Conservation (phyloP, 2,797 vertebrate species). For the Sandelia bainsii region DNA sequence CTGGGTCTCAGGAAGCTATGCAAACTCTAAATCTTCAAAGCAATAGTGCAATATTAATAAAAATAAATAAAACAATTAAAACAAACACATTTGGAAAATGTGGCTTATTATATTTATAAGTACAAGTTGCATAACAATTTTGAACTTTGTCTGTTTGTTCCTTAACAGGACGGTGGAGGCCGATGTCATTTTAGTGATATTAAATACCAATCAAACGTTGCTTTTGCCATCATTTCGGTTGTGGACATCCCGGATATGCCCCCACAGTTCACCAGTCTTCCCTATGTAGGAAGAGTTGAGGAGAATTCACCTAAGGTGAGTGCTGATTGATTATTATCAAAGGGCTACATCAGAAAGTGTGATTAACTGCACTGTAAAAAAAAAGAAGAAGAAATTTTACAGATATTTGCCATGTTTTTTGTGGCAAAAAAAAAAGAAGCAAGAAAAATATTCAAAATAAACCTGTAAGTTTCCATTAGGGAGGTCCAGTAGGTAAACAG, state of each 20-base stretch:
- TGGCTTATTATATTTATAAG: background rate
- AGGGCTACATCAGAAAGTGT: background rate
- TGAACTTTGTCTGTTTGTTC: constrained; percentile 33
- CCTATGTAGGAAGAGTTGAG: constrained; percentile 73
- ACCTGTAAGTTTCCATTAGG: too few species aligned
- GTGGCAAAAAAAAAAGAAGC: too few species aligned
- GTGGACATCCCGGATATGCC: constrained; percentile 86
- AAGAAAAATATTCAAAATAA: too few species aligned
- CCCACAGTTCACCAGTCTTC: constrained; percentile 86
- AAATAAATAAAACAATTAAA: too few species aligned
- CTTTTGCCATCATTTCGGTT: constrained; percentile 85
- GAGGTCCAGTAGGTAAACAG: too few species aligned
- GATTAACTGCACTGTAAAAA: background rate
- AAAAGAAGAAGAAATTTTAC: too few species aligned
- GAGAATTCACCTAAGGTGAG: constrained; percentile 86
- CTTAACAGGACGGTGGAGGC: constrained; percentile 86
- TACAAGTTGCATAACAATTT: background rate
- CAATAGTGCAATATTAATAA: background rate
- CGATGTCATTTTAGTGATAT: rapidly evolving
- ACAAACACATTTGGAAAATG: too few species aligned
- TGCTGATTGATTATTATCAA: constrained; percentile 3
- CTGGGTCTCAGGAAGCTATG: too few species aligned
- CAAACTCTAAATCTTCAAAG: background rate
- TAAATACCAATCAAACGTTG: background rate
- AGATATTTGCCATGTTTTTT: too few species aligned